Conservation (phyloP, 2,113 vertebrate species). For the Crotalus tigris region DNA sequence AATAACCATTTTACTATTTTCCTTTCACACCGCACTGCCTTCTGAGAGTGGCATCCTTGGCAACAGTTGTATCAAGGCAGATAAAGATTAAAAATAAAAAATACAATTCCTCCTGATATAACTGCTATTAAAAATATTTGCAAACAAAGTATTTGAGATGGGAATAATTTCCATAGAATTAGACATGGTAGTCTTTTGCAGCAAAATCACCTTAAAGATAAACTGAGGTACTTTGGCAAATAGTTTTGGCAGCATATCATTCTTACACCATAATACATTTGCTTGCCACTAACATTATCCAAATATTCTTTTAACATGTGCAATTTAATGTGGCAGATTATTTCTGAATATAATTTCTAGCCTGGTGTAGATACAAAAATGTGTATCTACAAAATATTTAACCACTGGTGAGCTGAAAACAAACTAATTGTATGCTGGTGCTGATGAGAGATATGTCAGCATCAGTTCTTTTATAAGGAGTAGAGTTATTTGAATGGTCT, state of each 20-base stretch:
- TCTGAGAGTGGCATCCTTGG: neutral
- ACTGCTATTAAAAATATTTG: neutral
- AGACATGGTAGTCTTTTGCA: neutral
- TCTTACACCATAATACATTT: neutral
- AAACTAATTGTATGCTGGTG: neutral
- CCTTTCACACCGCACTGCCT: neutral
- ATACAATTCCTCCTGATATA: slow-evolving; percentile 23
- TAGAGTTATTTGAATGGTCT: neutral
- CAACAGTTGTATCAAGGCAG: neutral
- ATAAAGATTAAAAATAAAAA: neutral
- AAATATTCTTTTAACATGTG: neutral
- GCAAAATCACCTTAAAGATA: neutral
- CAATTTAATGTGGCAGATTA: neutral
- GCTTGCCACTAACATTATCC: neutral
- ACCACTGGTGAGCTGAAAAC: neutral
- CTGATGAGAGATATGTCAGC: neutral
- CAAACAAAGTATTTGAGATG: slow-evolving; percentile 2
- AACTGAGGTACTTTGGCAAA: neutral
- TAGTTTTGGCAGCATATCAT: neutral
- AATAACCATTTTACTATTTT: neutral
- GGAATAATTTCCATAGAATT: neutral
- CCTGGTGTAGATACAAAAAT: neutral
- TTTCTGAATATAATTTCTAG: neutral
- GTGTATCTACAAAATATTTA: neutral
- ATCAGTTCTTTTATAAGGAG: neutral